Evolutionary conservation across 2,797 vertebrate species (phyloP).

Genomic region (Typhlichthys subterraneus): DNA sequence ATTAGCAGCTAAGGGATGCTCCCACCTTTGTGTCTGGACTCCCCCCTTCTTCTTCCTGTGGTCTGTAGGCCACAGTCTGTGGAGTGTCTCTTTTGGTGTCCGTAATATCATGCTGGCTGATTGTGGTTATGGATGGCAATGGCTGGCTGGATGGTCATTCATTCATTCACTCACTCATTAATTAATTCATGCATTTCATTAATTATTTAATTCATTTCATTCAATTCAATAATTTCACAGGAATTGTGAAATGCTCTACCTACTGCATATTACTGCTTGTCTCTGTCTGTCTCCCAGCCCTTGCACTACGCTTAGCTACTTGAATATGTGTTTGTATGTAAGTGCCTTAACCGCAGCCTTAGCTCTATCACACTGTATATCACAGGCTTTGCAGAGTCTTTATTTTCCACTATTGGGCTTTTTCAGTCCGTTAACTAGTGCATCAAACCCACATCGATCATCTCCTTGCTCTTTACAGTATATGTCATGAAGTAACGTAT

Average conservation of each 20-base stretch:
- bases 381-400: slow-evolving; percentile 45
- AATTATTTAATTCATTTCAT: too few species aligned
- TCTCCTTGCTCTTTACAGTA: slow-evolving; percentile 42
- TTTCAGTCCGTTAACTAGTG: slow-evolving; percentile 39
- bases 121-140: too few species aligned
- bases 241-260: neutral
- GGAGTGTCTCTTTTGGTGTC: too few species aligned
- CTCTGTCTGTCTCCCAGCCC: slow-evolving; percentile 22
- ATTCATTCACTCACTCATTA: too few species aligned
- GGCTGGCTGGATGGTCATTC: too few species aligned
- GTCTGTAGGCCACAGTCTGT: too few species aligned
- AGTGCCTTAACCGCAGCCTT: slow-evolving; percentile 77
- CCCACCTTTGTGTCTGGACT: too few species aligned
- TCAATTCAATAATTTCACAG: neutral
- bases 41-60: too few species aligned
- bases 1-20: too few species aligned
- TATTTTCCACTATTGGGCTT: slow-evolving; percentile 27
- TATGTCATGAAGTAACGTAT: slow-evolving; percentile 55
- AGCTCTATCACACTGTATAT: slow-evolving; percentile 57
- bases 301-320: slow-evolving; percentile 33
- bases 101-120: too few species aligned
- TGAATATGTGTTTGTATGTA: slow-evolving; percentile 64
- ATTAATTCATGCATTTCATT: too few species aligned
- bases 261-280: slow-evolving; percentile 9
- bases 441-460: slow-evolving; percentile 31